Evolutionary conservation across 2,113 vertebrate species (phyloP).

Genomic region (Ramphastos sulfuratus): DNA sequence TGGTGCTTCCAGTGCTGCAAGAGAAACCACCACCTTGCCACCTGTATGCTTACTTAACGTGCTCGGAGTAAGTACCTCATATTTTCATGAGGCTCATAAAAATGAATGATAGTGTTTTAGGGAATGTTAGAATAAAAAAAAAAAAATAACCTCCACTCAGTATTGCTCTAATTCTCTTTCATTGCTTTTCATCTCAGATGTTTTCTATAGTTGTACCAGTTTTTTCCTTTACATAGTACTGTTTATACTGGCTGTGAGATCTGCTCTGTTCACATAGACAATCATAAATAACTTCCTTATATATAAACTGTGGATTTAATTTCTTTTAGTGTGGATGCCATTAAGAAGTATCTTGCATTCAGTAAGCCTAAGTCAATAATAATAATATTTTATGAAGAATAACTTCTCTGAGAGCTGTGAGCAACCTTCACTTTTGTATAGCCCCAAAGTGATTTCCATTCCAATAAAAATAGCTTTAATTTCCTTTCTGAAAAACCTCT

Average conservation of each 20-base stretch:
- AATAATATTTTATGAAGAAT: neutral
- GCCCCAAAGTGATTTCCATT: neutral
- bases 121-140: neutral
- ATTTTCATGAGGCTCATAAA: neutral
- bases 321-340: neutral
- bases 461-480: neutral
- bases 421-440: neutral
- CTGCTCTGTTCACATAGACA: neutral
- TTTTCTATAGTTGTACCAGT: neutral
- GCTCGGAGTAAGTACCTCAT: neutral
- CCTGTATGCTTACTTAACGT: neutral
- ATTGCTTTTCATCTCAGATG: neutral
- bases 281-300: neutral
- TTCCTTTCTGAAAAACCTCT: neutral
- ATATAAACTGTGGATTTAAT: neutral
- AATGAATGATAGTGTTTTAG: neutral
- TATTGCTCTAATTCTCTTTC: neutral
- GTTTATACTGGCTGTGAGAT: neutral
- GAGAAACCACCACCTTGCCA: neutral
- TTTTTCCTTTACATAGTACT: neutral
- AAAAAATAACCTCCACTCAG: neutral
- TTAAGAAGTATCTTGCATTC: neutral
- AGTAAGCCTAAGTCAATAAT: neutral
- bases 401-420: neutral
- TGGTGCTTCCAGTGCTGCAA: neutral